Evolutionary conservation across 92 coral and sea anemone genomes (phyloP).

Genomic region (Zoanthus sansibaricus): DNA sequence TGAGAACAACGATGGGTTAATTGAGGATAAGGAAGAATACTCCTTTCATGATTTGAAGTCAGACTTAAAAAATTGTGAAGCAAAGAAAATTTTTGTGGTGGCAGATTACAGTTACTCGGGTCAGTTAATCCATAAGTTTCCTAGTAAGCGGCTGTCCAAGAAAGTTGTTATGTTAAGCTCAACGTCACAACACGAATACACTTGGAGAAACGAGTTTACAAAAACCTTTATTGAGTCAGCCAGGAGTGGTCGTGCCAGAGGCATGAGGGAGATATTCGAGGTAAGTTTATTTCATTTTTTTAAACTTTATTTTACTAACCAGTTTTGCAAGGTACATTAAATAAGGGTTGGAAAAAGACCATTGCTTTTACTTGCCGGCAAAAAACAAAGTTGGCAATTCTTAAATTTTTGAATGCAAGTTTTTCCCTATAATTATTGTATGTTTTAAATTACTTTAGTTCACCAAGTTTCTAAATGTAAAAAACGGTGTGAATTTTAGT

Average conservation of each 20-base stretch:
- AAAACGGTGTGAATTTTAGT: no score
- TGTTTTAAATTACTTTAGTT: no score
- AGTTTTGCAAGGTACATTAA: not conserved
- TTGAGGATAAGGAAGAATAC: constrained; percentile 82
- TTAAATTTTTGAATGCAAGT: no score
- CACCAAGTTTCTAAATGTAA: no score
- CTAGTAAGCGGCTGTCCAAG: constrained; percentile 44
- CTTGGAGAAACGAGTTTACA: constrained; percentile 81
- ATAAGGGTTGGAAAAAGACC: no score
- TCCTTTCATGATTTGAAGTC: constrained; percentile 77
- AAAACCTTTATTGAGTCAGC: constrained; percentile 61
- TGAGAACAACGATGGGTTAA: constrained; percentile 74
- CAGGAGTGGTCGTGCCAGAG: constrained; percentile 53
- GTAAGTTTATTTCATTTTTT: constrained; percentile 41
- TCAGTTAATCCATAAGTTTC: constrained; percentile 69
- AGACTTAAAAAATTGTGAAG: constrained; percentile 83
- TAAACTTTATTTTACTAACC: not conserved
- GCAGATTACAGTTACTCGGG: constrained; percentile 98
- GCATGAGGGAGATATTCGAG: constrained; percentile 70
- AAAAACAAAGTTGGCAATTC: no score
- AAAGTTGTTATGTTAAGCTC: constrained; percentile 69
- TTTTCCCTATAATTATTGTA: no score
- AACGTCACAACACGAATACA: constrained; percentile 58
- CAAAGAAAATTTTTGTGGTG: constrained; percentile 79
- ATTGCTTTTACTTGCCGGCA: no score